These are phyloP conservation scores for Neopipo cinnamomea DNA, from an alignment of 2,113 vertebrate species.

Conservation along the genomic window DNA sequence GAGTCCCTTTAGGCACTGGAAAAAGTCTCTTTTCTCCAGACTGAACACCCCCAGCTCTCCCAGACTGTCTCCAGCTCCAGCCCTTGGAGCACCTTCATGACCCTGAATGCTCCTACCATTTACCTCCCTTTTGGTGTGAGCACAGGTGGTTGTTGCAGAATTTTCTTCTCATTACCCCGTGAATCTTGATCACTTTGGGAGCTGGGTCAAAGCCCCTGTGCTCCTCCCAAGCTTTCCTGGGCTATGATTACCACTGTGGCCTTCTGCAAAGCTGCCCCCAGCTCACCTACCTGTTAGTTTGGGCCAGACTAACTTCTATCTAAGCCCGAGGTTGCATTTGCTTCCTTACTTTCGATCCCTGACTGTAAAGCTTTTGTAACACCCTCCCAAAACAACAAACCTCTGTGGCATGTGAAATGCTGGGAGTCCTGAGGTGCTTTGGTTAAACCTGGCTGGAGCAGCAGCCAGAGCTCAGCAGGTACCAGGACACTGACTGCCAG, in stretches of 20 bases:
- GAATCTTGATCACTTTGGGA: fast-evolving
- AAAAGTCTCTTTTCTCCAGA: not conserved
- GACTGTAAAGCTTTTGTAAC: not conserved
- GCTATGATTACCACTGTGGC: not conserved
- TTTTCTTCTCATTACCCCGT: no score
- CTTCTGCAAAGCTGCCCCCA: not conserved
- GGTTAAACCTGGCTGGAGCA: not conserved
- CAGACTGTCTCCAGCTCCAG: not conserved
- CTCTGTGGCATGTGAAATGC: fast-evolving
- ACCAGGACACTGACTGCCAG: not conserved
- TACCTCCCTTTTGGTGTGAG: not conserved
- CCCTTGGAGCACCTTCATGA: not conserved
- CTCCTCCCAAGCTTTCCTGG: not conserved
- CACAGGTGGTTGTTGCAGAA: not conserved
- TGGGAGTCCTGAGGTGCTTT: not conserved
- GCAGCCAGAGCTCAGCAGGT: conserved; percentile 41
- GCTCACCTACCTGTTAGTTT: fast-evolving
- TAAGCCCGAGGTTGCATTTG: not conserved
- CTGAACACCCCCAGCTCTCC: not conserved
- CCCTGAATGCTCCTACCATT: not conserved
- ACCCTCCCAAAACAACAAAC: not conserved
- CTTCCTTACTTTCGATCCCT: not conserved
- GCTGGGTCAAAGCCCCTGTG: not conserved
- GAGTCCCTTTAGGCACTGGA: not conserved
- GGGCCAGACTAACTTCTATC: not conserved